phyloP scores from a whole-genome alignment of 2,797 vertebrate species.

The Pangasius krempfi region DNA sequence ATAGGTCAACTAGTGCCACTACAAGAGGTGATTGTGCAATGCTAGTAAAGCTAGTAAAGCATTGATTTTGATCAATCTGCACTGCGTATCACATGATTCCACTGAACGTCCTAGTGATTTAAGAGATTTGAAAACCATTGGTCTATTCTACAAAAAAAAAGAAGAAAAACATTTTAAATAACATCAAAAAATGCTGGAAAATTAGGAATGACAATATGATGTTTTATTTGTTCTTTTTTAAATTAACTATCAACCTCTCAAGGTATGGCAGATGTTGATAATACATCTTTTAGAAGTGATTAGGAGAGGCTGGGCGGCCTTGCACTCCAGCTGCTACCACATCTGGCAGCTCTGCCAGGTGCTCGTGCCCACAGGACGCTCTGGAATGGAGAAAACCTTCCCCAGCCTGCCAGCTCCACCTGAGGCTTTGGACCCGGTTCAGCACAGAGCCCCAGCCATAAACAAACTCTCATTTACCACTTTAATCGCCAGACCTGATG shows the following conservation, averaged over 20 bases:
- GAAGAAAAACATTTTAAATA: not conserved
- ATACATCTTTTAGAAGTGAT: not conserved
- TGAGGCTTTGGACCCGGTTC: conserved; percentile 32
- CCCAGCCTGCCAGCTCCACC: conserved; percentile 5
- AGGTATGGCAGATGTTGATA: no score
- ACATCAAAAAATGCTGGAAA: not conserved
- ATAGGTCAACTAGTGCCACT: not conserved
- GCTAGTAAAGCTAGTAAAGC: not conserved
- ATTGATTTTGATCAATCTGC: no score
- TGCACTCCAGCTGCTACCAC: not conserved
- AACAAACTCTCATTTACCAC: conserved; percentile 38
- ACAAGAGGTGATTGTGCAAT: not conserved
- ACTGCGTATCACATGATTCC: not conserved
- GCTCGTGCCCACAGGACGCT: not conserved
- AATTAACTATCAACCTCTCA: not conserved
- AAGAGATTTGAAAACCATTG: not conserved
- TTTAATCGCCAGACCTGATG: conserved; percentile 29
- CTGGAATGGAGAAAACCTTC: conserved; percentile 1
- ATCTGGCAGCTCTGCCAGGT: conserved; percentile 3
- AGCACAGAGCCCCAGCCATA: not conserved
- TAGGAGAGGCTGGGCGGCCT: not conserved
- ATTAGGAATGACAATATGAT: not conserved
- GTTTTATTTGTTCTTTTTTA: not conserved
- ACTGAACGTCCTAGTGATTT: not conserved
- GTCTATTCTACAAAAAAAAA: not conserved